Base-by-base conservation (phyloP, 2,888 invertebrate species). In the Calliopum simillimum region DNA sequence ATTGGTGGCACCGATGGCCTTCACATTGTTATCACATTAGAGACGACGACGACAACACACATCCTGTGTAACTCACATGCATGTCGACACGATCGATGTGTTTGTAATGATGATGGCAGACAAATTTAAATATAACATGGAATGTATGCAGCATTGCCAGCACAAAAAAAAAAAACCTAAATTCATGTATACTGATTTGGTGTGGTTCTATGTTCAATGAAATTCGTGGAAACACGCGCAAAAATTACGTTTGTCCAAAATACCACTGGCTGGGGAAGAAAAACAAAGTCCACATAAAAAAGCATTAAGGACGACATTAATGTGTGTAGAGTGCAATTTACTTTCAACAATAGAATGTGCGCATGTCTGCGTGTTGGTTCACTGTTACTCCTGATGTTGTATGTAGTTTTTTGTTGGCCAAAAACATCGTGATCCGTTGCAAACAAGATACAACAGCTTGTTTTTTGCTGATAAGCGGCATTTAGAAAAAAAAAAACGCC, bases 71-170 rank as follows among this genome's bases (percentile, higher is more conserved):
- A 51, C 51, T 33, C 55, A 21, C 33, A 41, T 41, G 67, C 67
- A 59, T 66, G 66, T 67, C 58, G 56, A 49, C 67, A 67, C 67
- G 67, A 67, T 67, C 67, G 47, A 59, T 46, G 67, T 49, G 51
- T 64, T 64, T 43, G 44, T 66, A 23, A n/a, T n/a, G n/a, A n/a
- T 23, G 44, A 43, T 6, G 55, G 41, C 49, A 47, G 59, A 25
- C 23, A 59, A 59, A 67, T 67, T 67, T 67, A 58, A 58, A 67
- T 67, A 64, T 44, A 67, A 43, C 13, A 16, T 21, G 44, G 16
- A 4, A 16, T 19, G 44, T 19, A 14, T 44, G 16, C 21, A 12
- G 13, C 19, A 19, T 19, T 16, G n/a, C 46, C 21, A 5, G 12
- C 13, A 13, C 55, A 14, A 55, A 14, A 58, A 58, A 58, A 41